Evolutionary conservation across 2,888 invertebrate species (phyloP).

Genomic region (Catonia carolina): DNA sequence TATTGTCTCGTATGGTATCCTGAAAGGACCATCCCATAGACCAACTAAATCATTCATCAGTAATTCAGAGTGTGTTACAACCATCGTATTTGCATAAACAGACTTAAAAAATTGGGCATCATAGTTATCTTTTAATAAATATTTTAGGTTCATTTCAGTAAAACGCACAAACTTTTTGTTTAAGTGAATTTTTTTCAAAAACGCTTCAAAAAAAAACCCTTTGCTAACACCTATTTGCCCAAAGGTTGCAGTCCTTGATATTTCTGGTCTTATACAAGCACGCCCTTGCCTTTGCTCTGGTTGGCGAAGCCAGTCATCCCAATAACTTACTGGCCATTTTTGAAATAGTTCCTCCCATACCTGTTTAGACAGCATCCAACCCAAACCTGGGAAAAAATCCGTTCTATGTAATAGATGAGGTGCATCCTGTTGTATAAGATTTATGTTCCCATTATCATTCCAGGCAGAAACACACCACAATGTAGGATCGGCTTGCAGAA

Average conservation of each 20-base stretch:
- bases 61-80: constrained; percentile 63
- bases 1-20: constrained; percentile 75
- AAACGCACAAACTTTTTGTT: constrained; percentile 84
- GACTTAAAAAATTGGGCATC: constrained; percentile 62
- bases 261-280: constrained; percentile 91
- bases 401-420: constrained; percentile 82
- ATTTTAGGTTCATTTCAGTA: constrained; percentile 77
- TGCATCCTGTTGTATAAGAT: constrained; percentile 63
- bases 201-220: constrained; percentile 91
- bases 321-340: constrained; percentile 92
- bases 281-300: constrained; percentile 80
- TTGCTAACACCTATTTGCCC: constrained; percentile 80
- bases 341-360: constrained; percentile 71
- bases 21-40: constrained; percentile 55
- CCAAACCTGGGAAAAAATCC: constrained; percentile 96
- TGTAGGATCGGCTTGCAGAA: constrained; percentile 72
- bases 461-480: constrained; percentile 98
- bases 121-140: constrained; percentile 71
- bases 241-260: constrained; percentile 90
- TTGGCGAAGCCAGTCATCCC: constrained; percentile 98
- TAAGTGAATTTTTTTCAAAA: constrained; percentile 84
- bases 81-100: constrained; percentile 66
- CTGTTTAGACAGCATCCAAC: constrained; percentile 84
- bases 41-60: constrained; percentile 50
- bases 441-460: constrained; percentile 96